Conservation (phyloP, 2,797 vertebrate genomes). For the Catamblyrhynchus diadema region DNA sequence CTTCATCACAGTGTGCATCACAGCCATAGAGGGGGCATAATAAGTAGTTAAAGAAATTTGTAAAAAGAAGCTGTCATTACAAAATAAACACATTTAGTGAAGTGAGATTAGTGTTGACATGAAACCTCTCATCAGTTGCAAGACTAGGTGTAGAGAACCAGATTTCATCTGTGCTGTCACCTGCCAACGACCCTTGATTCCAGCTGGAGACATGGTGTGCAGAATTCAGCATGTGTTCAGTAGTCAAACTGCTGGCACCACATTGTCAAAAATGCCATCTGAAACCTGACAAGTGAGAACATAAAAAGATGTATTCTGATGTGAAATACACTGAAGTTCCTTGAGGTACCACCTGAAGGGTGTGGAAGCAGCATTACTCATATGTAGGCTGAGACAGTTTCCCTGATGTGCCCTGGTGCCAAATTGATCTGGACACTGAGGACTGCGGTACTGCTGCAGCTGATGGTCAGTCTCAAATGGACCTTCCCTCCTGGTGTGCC, state of each 20-base stretch:
- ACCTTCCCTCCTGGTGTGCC: neutral
- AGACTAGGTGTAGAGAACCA: slow-evolving; percentile 52
- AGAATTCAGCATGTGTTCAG: slow-evolving; percentile 34
- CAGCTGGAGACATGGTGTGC: slow-evolving; percentile 9
- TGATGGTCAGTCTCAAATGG: neutral
- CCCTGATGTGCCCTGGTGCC: neutral
- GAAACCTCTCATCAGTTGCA: slow-evolving; percentile 61
- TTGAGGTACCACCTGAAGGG: slow-evolving; percentile 1
- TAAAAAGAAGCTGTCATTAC: slow-evolving; percentile 32
- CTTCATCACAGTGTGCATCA: neutral
- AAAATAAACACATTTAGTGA: slow-evolving; percentile 70
- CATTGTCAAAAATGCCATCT: slow-evolving; percentile 29
- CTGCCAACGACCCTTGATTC: slow-evolving; percentile 47
- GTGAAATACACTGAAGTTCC: neutral
- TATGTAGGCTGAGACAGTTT: neutral
- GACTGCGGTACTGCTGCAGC: neutral
- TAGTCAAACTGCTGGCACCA: slow-evolving; percentile 3
- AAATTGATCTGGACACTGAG: fast-evolving
- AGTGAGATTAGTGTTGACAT: slow-evolving; percentile 63
- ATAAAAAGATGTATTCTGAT: neutral
- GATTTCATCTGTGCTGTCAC: slow-evolving; percentile 41
- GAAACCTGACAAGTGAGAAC: slow-evolving; percentile 34
- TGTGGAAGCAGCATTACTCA: neutral
- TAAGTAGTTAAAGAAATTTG: slow-evolving; percentile 57
- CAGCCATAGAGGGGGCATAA: neutral